These are phyloP conservation scores for Chaenocephalus aceratus DNA, from an alignment of 2,113 vertebrate species.

Conservation along the genomic window DNA sequence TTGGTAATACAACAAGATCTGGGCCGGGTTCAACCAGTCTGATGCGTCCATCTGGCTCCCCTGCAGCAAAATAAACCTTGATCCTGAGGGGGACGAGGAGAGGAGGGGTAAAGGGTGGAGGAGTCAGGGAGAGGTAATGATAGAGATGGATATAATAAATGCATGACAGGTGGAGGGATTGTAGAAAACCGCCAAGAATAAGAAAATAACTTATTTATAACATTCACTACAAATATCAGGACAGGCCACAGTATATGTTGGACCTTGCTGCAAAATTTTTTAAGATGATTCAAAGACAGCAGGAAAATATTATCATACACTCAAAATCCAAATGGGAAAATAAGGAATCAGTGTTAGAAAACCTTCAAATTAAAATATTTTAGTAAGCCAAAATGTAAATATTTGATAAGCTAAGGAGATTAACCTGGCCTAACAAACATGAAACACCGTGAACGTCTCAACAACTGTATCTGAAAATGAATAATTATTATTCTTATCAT, in stretches of 20 bases:
- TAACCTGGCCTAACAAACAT: neutral
- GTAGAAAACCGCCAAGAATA: neutral
- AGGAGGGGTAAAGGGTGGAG: neutral
- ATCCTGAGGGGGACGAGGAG: slow-evolving; percentile 82
- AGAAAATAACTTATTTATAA: neutral
- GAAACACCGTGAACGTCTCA: neutral
- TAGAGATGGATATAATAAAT: neutral
- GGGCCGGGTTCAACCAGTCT: slow-evolving; percentile 97
- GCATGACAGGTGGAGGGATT: neutral
- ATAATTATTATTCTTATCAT: neutral
- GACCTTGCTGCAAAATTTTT: too few species aligned
- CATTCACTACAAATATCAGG: too few species aligned
- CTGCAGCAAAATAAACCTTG: slow-evolving; percentile 95
- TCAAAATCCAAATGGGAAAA: too few species aligned
- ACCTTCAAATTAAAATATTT: slow-evolving; percentile 5
- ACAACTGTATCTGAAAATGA: neutral
- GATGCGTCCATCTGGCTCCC: slow-evolving; percentile 97
- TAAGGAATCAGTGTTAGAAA: neutral
- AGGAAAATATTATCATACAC: too few species aligned
- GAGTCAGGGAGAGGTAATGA: neutral
- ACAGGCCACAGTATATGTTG: too few species aligned
- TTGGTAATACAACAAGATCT: slow-evolving; percentile 95
- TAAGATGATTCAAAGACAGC: too few species aligned
- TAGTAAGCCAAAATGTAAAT: neutral
- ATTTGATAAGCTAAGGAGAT: neutral